phyloP scores from a whole-genome alignment of 1,140 invertebrate genomes.

The Ceratina calcarata region DNA sequence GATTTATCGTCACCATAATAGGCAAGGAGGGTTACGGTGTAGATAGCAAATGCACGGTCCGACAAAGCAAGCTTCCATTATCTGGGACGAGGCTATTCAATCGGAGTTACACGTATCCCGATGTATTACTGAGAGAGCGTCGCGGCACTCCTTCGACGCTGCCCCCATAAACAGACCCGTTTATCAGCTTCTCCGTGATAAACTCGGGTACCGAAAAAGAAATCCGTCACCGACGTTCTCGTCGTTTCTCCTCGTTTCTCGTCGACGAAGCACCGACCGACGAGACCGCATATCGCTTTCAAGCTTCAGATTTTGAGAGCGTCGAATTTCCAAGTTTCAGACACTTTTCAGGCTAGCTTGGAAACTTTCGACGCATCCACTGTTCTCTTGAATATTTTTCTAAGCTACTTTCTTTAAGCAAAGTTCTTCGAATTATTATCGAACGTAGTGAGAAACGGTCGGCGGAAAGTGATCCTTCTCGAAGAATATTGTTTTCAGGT shows the following conservation, averaged over 20 bases:
- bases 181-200: conserved; percentile 53
- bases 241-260: not conserved
- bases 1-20: not conserved
- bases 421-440: too few species aligned
- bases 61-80: conserved; percentile 63
- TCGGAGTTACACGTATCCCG: conserved; percentile 53
- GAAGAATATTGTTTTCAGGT: too few species aligned
- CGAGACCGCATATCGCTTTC: too few species aligned
- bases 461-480: too few species aligned
- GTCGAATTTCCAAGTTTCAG: too few species aligned
- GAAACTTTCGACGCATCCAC: too few species aligned
- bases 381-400: too few species aligned
- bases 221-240: conserved; percentile 9
- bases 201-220: conserved; percentile 15
- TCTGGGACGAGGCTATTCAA: conserved; percentile 61
- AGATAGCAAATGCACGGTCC: conserved; percentile 48
- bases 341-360: too few species aligned
- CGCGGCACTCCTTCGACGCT: conserved; percentile 26
- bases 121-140: conserved; percentile 57
- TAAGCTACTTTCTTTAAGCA: too few species aligned
- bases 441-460: too few species aligned
- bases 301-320: too few species aligned
- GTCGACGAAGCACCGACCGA: not conserved
- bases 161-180: conserved; percentile 46
- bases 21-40: conserved; percentile 33